Evolutionary conservation across 2,797 vertebrate genomes (phyloP), one percentile per base, ranked within the genome.

Genomic region (Malurus splendens): DNA sequence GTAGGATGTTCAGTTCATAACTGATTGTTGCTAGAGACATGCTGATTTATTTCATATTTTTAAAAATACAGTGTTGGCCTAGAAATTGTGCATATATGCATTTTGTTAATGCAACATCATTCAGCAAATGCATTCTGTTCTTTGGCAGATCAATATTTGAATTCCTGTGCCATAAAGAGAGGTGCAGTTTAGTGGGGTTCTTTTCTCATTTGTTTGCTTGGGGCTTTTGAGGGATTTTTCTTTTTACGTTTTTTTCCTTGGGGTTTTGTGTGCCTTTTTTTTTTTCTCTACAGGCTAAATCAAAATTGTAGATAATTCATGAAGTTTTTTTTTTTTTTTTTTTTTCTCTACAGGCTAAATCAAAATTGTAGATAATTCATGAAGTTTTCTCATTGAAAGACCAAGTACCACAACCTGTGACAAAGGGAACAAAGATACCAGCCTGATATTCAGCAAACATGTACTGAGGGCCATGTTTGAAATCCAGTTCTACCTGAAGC

Each of bases 401-500:
- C 30, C 33, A 67, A 44, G 13, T 39, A 32, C 14, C 85, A 64
- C 36, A 89, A 55, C 32, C n/a, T 67, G 47, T 59, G 52, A 55
- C 67, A 79, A 61, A 83, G 16, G 33, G 19, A 90, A 59, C n/a
- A 74, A 59, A 59, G 55, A 62, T 18, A 33, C 59, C 73, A 89
- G 78, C 14, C 27, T 28, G 36, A 27, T 50, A 64, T 50, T 90
- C 45, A 80, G 64, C 66, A 89, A 74, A 80, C 27, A 44, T 16
- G 6, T 20, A 18, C 66, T n/a, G 17, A 82, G 42, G 27, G 44
- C 27, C 7, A 2, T 57, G 45, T 61, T 89, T 71, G 54, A 30
- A 87, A 80, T 67, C 41, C 41, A 42, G 45, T 62, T 90, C 82
- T 50, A 71, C 25, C 38, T 67, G 67, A 75, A 91, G 54, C 24